Conservation (phyloP, 2,797 vertebrate genomes). For the Pampus argenteus region DNA sequence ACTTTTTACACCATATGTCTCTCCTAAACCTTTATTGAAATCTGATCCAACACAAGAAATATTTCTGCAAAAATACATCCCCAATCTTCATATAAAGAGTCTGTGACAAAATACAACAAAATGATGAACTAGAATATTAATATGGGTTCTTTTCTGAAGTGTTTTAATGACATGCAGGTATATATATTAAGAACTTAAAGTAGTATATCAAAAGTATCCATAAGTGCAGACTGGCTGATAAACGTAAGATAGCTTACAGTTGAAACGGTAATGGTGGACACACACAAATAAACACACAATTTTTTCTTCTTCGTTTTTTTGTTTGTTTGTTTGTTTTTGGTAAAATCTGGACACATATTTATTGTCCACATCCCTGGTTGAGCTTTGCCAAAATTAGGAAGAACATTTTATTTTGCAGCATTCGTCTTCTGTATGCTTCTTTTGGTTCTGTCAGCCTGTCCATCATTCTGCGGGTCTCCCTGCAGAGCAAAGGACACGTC, state of each 20-base stretch:
- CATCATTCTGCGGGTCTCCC: constrained; percentile 66
- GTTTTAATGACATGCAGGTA: constrained; percentile 73
- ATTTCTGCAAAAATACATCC: constrained; percentile 81
- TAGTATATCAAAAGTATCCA: constrained; percentile 52
- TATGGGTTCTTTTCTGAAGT: constrained; percentile 51
- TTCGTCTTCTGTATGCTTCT: constrained; percentile 51
- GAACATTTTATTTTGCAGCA: constrained; percentile 19
- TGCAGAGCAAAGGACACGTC: constrained; percentile 46
- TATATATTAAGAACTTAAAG: constrained; percentile 77
- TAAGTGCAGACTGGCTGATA: constrained; percentile 47
- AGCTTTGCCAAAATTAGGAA: constrained; percentile 7
- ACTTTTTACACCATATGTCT: constrained; percentile 37
- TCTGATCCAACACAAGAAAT: constrained; percentile 66
- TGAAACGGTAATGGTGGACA: constrained; percentile 50
- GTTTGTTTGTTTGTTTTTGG: constrained; percentile 22
- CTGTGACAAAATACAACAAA: constrained; percentile 77
- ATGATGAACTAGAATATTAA: constrained; percentile 60
- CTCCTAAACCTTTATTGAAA: constrained; percentile 72
- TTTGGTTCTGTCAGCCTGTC: constrained; percentile 51
- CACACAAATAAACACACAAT: constrained; percentile 28
- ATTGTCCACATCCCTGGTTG: constrained; percentile 1
- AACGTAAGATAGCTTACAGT: constrained; percentile 49
- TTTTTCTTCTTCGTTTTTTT: constrained; percentile 32
- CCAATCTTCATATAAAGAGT: constrained; percentile 69
- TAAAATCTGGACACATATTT: constrained; percentile 13